phyloP scores from a whole-genome alignment of 2,888 invertebrate species.

The Myopa tessellatipennis region DNA sequence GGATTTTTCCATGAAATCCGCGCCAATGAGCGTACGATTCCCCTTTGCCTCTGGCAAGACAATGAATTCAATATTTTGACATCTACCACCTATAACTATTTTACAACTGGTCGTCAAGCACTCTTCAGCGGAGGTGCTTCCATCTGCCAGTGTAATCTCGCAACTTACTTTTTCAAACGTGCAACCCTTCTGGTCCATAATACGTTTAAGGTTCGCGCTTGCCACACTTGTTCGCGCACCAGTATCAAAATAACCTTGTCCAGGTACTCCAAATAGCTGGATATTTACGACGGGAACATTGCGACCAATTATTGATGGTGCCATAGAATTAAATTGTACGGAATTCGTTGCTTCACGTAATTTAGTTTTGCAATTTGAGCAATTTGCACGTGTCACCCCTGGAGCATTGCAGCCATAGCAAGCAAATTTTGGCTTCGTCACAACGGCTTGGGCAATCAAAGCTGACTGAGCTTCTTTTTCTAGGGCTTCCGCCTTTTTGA shows the following conservation, averaged over 20 bases:
- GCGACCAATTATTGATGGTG: constrained; percentile 14
- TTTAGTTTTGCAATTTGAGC: not conserved
- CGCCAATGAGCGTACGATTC: no score
- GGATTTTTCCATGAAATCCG: no score
- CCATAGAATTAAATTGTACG: not conserved
- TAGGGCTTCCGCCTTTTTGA: no score
- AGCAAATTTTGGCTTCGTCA: not conserved
- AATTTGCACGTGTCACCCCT: not conserved
- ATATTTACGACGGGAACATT: constrained; percentile 39
- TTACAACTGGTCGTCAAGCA: no score
- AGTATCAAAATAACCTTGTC: constrained; percentile 45
- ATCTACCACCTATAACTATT: not conserved
- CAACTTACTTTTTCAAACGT: not conserved
- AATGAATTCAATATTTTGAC: no score
- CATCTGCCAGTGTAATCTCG: constrained; percentile 4
- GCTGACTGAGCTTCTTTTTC: no score
- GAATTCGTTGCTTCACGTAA: no score
- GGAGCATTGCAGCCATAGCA: not conserved
- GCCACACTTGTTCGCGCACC: constrained; percentile 47
- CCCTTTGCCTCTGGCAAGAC: no score
- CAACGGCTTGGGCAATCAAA: no score
- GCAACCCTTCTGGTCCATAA: constrained; percentile 40
- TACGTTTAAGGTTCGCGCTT: constrained; percentile 41
- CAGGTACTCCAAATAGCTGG: constrained; percentile 41
- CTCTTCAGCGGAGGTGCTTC: no score